Evolutionary conservation across 2,113 vertebrate genomes (phyloP), one percentile per base, ranked within the genome.

Genomic region (Pedionomus torquatus): DNA sequence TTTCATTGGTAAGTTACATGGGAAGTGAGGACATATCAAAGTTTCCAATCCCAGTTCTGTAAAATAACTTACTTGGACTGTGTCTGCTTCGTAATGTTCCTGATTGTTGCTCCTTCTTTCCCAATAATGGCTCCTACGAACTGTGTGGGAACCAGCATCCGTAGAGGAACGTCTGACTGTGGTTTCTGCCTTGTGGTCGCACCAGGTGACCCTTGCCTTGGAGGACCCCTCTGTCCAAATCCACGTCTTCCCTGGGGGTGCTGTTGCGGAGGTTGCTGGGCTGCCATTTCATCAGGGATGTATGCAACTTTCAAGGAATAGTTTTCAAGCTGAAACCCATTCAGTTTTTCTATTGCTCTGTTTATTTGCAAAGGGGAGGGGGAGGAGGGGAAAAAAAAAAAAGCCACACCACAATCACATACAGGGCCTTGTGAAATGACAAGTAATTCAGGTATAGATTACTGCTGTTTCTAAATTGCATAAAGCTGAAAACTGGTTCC

Each of bases 71-170:
- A 99, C 99, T 99, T 99, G 93, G 99, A 99, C 97, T 99, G 99
- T 2, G 99, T 99, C 98, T 99, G 99, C 96, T 99, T 99, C 91
- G 99, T 99, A 90, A 99, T 99, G 89, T 99, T 99, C 76, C 99
- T 99, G 94, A 99, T 99, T 48, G 99, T 99, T 11, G 99, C 99
- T 8, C 99, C 99, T 98, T 99, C 99, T 93, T 99, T 99, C 87
- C 99, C 99, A 7, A 99, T 99, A 39, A 99, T 99, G 33, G 99
- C 99, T 64, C 99, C 99, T 49, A 99, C 99, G 14, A 99, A 99
- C 96, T 99, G 99, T 0, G 99, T 99, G 94, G 99, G 99, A 54
- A 99, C 99, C 90, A 99, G 97, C 94, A 99, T 98, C 71, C 99
- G 98, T 13, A 99, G 97, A 1, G 99, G 99, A 94, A 99, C 98